A percentile compares a stretch with the other conserved stretches of the same genome.
These are phyloP conservation scores for Atta cephalotes DNA, from an alignment of 1,140 invertebrate species.

Conservation along the genomic window DNA sequence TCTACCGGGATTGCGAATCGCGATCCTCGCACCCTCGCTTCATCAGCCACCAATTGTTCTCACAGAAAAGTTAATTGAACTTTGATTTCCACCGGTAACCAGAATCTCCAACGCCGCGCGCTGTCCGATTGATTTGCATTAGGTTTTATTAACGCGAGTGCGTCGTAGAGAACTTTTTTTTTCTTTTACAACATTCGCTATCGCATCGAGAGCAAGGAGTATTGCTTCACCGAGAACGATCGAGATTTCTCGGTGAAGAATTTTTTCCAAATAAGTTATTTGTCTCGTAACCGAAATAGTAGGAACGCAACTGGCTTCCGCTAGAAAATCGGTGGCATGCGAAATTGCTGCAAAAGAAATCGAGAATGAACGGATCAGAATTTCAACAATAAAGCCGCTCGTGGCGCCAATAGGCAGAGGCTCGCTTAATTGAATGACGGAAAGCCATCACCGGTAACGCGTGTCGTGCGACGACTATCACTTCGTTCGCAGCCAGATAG, in stretches of 20 bases:
- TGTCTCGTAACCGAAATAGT: conserved; percentile 1
- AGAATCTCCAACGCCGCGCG: conserved; percentile 67
- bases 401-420: conserved; percentile 47
- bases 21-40: conserved; percentile 71
- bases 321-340: conserved; percentile 34
- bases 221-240: background rate
- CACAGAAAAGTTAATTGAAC: conserved; percentile 81
- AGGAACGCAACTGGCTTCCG: background rate
- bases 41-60: conserved; percentile 80
- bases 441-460: conserved; percentile 63
- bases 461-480: conserved; percentile 62
- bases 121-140: conserved; percentile 77
- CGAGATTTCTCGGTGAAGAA: background rate
- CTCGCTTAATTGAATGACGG: conserved; percentile 64
- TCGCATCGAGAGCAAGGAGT: background rate
- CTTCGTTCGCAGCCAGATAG: conserved; percentile 57
- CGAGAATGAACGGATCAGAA: conserved; percentile 60
- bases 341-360: conserved; percentile 55
- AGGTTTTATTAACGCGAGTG: conserved; percentile 69
- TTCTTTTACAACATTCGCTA: background rate
- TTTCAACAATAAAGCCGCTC: conserved; percentile 60
- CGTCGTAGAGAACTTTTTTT: conserved; percentile 13
- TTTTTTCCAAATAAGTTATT: conserved; percentile 22
- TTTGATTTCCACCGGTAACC: conserved; percentile 79
- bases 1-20: conserved; percentile 74